A percentile compares a stretch with the other conserved stretches of the same genome.
These are phyloP conservation scores for Eurytoma adleriae DNA, from an alignment of 2,888 invertebrate genomes.

Conservation along the genomic window DNA sequence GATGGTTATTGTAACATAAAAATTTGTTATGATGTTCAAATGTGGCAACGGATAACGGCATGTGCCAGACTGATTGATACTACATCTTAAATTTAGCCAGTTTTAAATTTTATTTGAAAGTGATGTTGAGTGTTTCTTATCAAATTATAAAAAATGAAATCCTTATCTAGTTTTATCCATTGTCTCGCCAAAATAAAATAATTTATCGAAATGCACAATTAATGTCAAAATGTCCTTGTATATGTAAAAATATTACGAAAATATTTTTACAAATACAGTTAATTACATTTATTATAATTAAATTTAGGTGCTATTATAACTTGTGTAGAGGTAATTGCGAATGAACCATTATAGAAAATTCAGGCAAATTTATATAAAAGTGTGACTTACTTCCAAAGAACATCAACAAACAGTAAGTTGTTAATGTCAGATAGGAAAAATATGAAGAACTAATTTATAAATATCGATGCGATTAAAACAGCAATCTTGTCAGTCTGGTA, in stretches of 20 bases:
- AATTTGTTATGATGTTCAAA: conserved; percentile 66
- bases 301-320: too few species aligned
- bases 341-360: neutral
- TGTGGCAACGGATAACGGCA: conserved; percentile 76
- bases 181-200: neutral
- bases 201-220: neutral
- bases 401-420: conserved; percentile 64
- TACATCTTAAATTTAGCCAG: neutral
- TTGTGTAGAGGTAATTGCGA: too few species aligned
- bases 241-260: too few species aligned
- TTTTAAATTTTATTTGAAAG: neutral
- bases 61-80: conserved; percentile 75
- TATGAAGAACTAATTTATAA: conserved; percentile 34
- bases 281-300: too few species aligned
- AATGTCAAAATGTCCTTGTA: too few species aligned
- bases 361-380: conserved; percentile 12
- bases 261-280: too few species aligned
- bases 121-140: conserved; percentile 54
- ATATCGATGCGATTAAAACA: conserved; percentile 15
- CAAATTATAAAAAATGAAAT: neutral
- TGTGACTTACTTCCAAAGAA: conserved; percentile 61
- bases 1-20: conserved; percentile 74
- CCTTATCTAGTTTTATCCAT: neutral
- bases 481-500: conserved; percentile 75
- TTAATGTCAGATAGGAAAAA: conserved; percentile 37